A percentile compares a stretch with the other conserved stretches of the same genome.
These are phyloP conservation scores for Lithodes maja DNA, from an alignment of 2,888 invertebrate species.

Conservation along the genomic window DNA sequence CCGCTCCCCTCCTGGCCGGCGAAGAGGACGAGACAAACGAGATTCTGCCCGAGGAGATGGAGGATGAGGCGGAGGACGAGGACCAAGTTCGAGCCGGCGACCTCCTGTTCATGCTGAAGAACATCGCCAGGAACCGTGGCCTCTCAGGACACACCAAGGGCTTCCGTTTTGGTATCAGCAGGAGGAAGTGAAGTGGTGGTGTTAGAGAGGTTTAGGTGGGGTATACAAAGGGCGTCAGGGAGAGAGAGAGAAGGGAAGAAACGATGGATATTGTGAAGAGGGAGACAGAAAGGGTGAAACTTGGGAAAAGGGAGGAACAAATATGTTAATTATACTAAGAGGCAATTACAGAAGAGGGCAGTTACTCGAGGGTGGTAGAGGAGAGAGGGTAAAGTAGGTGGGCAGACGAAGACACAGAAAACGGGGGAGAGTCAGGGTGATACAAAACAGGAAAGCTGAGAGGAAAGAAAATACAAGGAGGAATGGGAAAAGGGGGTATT, in stretches of 20 bases:
- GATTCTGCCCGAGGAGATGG: conserved; percentile 22
- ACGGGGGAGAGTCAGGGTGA: background rate
- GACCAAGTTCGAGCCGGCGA: conserved; percentile 43
- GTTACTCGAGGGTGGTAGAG: no score
- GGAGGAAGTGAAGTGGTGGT: conserved; percentile 37
- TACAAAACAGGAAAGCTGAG: background rate
- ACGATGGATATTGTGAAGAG: background rate
- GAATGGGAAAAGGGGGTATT: background rate
- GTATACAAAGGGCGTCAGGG: background rate
- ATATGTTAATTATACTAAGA: no score
- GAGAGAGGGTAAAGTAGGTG: no score
- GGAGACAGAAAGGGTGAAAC: background rate
- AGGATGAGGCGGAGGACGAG: background rate
- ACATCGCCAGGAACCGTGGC: conserved; percentile 49
- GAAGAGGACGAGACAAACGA: conserved; percentile 3
- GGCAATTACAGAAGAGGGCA: no score
- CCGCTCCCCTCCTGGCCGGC: conserved; percentile 19
- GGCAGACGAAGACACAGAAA: no score
- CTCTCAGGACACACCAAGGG: conserved; percentile 58
- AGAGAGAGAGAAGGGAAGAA: background rate
- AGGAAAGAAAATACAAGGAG: background rate
- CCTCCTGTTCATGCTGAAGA: conserved; percentile 48
- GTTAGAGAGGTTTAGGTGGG: background rate
- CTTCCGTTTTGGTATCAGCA: conserved; percentile 63
- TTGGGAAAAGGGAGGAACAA: no score